Evolutionary conservation across 2,113 vertebrate genomes (phyloP), one percentile per base, ranked within the genome.

Genomic region (Poecile atricapillus): DNA sequence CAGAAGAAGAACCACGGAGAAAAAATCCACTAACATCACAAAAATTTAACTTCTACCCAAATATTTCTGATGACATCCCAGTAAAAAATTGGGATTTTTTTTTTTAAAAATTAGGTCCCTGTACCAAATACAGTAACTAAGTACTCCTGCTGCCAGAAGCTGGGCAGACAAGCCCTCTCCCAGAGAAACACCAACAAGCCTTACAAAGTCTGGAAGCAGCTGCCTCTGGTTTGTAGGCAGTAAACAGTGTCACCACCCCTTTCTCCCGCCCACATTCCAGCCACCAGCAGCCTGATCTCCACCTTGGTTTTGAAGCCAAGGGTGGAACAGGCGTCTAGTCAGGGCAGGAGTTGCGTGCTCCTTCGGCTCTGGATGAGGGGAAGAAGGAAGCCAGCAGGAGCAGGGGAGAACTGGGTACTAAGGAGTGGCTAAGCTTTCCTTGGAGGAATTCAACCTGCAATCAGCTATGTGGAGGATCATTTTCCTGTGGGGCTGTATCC

Each of bases 401-500:
- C 50, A 90, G 63, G 74, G 52, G 23, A 0, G 0, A 87, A 94
- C 25, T 2, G 10, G 62, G 5, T 35, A 33, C 67, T 31, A 53
- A 91, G 60, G 67, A 87, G 75, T 75, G 47, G 39, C 70, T 93
- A 13, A 91, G 24, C 50, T 85, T 69, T 65, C 78, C 4, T 1
- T 37, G 84, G 71, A 90, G 75, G 47, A 49, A 64, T 65, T 63
- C 1, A 1, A 83, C 63, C 73, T 63, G 44, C 82, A 20, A 3
- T 28, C 89, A 70, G 70, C 91, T 47, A 88, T 96, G 93, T 73
- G 92, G 90, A 94, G 30, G 85, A 63, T 59, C 58, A 1, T 50
- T 70, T 69, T 97, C 85, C 79, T 91, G 67, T 96, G 94, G 92
- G 71, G 75, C 59, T 88, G 79, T 56, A 86, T 96, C 79, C 75